Conservation (phyloP, 35 echinoderm and acorn worm species). For the Heliocidaris tuberculata region DNA sequence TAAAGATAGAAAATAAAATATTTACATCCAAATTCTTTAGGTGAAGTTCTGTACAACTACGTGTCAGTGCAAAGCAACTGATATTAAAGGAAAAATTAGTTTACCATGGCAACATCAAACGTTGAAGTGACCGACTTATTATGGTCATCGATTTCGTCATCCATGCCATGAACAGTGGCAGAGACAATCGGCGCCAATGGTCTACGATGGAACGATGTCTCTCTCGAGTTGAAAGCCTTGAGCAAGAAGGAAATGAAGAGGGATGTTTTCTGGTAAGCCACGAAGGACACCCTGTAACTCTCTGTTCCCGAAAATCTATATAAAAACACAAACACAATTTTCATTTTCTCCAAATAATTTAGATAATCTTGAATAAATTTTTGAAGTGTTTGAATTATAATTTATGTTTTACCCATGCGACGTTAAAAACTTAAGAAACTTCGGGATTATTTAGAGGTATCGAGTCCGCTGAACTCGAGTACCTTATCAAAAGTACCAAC, state of each 20-base stretch:
- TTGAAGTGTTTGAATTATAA: too few species aligned
- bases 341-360: too few species aligned
- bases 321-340: neutral
- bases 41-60: too few species aligned
- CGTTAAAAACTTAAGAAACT: too few species aligned
- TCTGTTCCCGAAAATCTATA: neutral
- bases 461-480: too few species aligned
- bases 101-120: slow-evolving; percentile 1
- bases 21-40: too few species aligned
- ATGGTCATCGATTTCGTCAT: neutral
- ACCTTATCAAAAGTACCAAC: too few species aligned
- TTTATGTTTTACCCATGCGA: too few species aligned
- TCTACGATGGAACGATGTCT: neutral
- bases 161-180: slow-evolving; percentile 32
- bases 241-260: slow-evolving; percentile 5
- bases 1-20: too few species aligned
- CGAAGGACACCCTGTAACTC: slow-evolving; percentile 2
- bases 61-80: neutral
- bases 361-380: too few species aligned
- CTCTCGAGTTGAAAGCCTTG: neutral
- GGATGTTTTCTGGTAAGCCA: slow-evolving; percentile 8
- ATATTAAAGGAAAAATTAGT: neutral
- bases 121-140: neutral
- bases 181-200: neutral
- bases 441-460: too few species aligned